Base-by-base conservation (phyloP, 23 tunicate species). In the Diplosoma virens region DNA sequence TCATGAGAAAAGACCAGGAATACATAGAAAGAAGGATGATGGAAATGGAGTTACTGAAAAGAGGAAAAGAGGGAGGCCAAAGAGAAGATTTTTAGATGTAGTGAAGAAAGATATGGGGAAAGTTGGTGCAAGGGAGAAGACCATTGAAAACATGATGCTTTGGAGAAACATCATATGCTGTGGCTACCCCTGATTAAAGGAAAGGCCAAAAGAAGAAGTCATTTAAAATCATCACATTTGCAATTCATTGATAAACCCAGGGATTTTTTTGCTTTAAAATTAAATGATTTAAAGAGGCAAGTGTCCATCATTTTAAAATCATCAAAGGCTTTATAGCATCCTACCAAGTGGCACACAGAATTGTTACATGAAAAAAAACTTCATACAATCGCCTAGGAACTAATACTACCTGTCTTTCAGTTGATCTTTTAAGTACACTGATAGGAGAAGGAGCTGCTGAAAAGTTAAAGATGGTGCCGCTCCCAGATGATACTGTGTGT, bases 371-470 rank as follows among this genome's bases (percentile, higher is more conserved):
- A 20, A 82, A 82, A 47, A 73, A 73, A 59, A n/a, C 71, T 71
- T 58, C 81, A 73, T 72, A 82, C 71, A 35, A 74, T 82, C 35
- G 84, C 75, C 32, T 77, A 80, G 67, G 77, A 80, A 68, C 77
- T 67, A 32, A 80, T 80, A 47, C 71, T 66, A 66, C 79, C 79
- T 5, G 79, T 66, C 28, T n/a, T n/a, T 66, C 79, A 73, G 35
- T 73, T 66, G 79, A 73, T 73, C 66, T 73, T 73, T 66, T 34
- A 73, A 73, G 18, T 73, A 73, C 79, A 33, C 50, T 73, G 79
- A 73, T 73, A 73, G 76, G 59, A 69, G 64, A 25, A 27, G 79
- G 36, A 73, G 79, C 79, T 52, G 79, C 79, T 17, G 21, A 73
- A 73, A 73, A 73, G 64, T 73, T 73, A 73, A 73, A 25, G 33